Percentiles rank a stretch among this genome's conserved stretches.
Evolutionary conservation across 2,888 invertebrate species (phyloP).

Genomic region (Eristalis arbustorum): DNA sequence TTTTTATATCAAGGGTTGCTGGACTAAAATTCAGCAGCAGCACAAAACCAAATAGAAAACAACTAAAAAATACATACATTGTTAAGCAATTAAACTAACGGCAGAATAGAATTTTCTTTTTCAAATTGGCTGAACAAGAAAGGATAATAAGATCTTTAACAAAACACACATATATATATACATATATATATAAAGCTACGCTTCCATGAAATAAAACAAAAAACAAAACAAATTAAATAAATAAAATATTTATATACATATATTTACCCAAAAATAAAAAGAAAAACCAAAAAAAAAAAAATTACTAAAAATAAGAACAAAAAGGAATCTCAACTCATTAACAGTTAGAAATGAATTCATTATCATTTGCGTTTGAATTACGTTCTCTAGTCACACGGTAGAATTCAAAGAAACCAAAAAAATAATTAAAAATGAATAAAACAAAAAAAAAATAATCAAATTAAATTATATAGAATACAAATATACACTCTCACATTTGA

Average conservation of each 20-base stretch:
- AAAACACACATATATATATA: background rate
- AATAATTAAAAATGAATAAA: constrained; percentile 37
- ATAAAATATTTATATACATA: constrained; percentile 64
- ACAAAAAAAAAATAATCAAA: background rate
- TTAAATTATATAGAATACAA: constrained; percentile 37
- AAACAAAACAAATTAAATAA: constrained; percentile 15
- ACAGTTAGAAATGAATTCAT: constrained; percentile 10
- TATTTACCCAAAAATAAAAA: constrained; percentile 57
- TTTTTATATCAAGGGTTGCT: constrained; percentile 45
- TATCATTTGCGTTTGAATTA: constrained; percentile 46
- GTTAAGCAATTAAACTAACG: background rate
- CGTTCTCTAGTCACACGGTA: constrained; percentile 38
- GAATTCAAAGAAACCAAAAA: constrained; percentile 42
- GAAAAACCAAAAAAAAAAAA: constrained; percentile 19
- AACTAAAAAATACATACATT: constrained; percentile 28
- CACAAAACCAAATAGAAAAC: constrained; percentile 20
- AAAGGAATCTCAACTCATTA: constrained; percentile 14
- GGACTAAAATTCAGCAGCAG: background rate
- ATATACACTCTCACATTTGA: constrained; percentile 60
- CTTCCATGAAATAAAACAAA: constrained; percentile 61
- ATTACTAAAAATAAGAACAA: constrained; percentile 14
- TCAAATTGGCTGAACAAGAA: constrained; percentile 56
- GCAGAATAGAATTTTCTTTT: constrained; percentile 13
- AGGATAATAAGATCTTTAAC: background rate
- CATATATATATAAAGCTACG: constrained; percentile 58